These are phyloP conservation scores for Azemiops feae DNA, from an alignment of 2,113 vertebrate species.

Conservation along the genomic window DNA sequence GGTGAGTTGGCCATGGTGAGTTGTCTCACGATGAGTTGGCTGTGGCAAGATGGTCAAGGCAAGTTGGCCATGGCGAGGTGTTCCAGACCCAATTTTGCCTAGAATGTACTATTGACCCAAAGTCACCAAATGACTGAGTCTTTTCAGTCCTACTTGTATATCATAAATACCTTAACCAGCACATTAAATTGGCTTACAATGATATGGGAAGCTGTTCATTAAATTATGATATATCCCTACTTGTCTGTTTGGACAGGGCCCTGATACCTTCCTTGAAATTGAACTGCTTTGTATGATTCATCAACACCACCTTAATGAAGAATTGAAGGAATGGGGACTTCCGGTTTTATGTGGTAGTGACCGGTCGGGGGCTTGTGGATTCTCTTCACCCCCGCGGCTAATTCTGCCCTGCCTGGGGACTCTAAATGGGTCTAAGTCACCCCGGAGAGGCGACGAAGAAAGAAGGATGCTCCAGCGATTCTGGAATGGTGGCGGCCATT, in stretches of 20 bases:
- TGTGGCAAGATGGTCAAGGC: not conserved
- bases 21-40: not conserved
- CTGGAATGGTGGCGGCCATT: too few relatives aligned
- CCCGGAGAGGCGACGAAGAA: too few relatives aligned
- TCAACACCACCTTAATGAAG: not conserved
- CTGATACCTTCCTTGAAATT: not conserved
- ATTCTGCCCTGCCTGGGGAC: too few relatives aligned
- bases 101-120: not conserved
- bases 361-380: too few relatives aligned
- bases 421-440: too few relatives aligned
- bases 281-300: not conserved
- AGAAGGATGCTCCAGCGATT: too few relatives aligned
- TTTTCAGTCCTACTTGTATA: not conserved
- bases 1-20: not conserved
- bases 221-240: not conserved
- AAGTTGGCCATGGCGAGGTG: not conserved
- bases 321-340: not conserved
- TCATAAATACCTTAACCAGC: not conserved
- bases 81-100: not conserved
- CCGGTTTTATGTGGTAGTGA: too few relatives aligned
- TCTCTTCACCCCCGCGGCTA: too few relatives aligned
- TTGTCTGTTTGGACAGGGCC: not conserved
- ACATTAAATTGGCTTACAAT: not conserved
- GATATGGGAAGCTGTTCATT: not conserved
- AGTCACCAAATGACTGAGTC: not conserved